Conservation (phyloP, 2,113 vertebrate genomes). For the Strix uralensis region DNA sequence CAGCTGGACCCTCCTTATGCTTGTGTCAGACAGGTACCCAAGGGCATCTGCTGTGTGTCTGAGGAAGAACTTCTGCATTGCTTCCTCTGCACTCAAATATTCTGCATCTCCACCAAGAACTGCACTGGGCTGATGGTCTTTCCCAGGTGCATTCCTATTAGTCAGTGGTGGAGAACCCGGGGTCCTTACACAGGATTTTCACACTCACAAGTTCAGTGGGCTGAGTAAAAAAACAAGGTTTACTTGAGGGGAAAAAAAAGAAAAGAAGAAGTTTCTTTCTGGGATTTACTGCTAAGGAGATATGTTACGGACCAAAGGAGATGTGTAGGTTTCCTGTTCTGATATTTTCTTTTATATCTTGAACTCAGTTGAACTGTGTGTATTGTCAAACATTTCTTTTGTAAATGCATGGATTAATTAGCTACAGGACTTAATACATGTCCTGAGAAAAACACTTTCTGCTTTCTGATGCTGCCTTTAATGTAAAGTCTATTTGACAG, state of each 20-base stretch:
- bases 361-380: not conserved
- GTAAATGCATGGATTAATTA: constrained; percentile 14
- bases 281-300: not conserved
- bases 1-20: not conserved
- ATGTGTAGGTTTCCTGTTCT: not conserved
- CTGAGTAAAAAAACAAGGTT: not conserved
- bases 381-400: not conserved
- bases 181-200: not conserved
- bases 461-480: not conserved
- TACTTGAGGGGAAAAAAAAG: not conserved
- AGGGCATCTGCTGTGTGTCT: not conserved
- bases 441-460: constrained; percentile 10
- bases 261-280: not conserved
- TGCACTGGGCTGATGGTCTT: not conserved
- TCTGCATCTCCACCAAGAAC: not conserved
- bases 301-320: not conserved
- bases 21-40: not conserved
- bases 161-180: not conserved
- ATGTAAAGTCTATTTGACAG: not conserved
- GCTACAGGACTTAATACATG: not conserved
- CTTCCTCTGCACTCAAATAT: not conserved
- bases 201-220: not conserved
- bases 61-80: not conserved
- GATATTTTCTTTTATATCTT: not conserved
- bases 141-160: not conserved